Percentiles rank a stretch among this genome's conserved stretches.
Evolutionary conservation across 2,797 vertebrate species (phyloP).

Genomic region (Phrynocephalus guinanensis): DNA sequence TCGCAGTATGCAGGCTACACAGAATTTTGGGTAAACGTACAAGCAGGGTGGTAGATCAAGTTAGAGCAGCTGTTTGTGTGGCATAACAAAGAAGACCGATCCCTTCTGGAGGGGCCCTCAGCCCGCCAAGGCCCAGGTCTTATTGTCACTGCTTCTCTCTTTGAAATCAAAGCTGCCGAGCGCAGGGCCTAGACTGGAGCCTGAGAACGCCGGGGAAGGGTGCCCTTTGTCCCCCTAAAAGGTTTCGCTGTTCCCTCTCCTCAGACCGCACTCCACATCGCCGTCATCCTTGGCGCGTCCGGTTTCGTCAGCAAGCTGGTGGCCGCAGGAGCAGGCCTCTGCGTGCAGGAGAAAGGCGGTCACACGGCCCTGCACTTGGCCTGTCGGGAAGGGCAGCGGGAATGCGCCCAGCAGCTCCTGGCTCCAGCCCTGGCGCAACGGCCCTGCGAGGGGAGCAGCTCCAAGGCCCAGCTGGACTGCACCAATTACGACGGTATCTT

Average conservation of each 20-base stretch:
- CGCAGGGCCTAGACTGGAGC: background rate
- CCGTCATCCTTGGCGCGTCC: conserved; percentile 77
- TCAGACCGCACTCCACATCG: conserved; percentile 83
- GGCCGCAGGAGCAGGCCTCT: conserved; percentile 67
- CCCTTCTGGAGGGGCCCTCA: background rate
- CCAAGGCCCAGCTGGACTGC: conserved; percentile 63
- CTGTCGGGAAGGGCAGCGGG: conserved; percentile 70
- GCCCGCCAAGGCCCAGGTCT: background rate
- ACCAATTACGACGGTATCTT: conserved; percentile 69
- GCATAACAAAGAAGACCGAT: background rate
- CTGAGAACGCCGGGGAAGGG: no score
- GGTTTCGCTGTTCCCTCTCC: background rate
- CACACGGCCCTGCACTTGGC: conserved; percentile 82
- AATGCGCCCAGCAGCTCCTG: conserved; percentile 72
- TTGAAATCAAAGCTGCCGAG: background rate
- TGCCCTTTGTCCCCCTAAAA: no score
- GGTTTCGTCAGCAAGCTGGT: conserved; percentile 73
- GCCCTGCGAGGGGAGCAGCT: conserved; percentile 30
- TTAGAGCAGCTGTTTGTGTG: background rate
- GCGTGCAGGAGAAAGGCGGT: conserved; percentile 77
- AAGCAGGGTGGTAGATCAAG: background rate
- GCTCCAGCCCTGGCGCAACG: conserved; percentile 29
- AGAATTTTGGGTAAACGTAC: background rate
- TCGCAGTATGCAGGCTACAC: no score
- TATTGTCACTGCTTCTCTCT: background rate